Conservation (phyloP, 35 echinoderm and acorn worm species). For the Diadema setosum region DNA sequence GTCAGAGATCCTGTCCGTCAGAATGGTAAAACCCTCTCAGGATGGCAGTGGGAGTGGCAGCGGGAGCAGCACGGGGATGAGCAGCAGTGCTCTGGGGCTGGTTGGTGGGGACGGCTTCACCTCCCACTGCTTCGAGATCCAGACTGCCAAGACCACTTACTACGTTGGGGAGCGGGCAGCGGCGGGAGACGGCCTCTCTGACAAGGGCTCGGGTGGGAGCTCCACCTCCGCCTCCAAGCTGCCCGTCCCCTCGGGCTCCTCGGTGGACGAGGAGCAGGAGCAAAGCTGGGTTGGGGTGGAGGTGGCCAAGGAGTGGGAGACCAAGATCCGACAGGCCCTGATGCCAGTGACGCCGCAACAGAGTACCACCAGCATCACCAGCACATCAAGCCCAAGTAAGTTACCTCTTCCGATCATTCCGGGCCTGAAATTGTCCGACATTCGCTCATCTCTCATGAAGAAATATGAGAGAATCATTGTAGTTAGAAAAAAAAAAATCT, state of each 20-base stretch:
- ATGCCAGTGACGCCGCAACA: slow-evolving; percentile 97
- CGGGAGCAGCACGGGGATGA: background rate
- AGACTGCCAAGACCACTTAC: slow-evolving; percentile 79
- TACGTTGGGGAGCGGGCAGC: slow-evolving; percentile 79
- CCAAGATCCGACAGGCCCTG: slow-evolving; percentile 84
- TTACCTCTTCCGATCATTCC: too few species aligned
- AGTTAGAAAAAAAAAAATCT: too few species aligned
- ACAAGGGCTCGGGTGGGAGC: slow-evolving; percentile 17
- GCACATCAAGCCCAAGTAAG: slow-evolving; percentile 94
- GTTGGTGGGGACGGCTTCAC: background rate
- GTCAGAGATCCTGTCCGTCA: slow-evolving; percentile 83
- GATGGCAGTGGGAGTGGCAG: slow-evolving; percentile 26
- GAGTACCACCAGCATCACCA: slow-evolving; percentile 66
- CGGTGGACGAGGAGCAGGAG: slow-evolving; percentile 38
- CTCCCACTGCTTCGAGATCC: slow-evolving; percentile 92
- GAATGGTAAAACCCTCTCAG: slow-evolving; percentile 44
- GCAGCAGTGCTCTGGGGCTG: background rate
- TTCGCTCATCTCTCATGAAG: too few species aligned
- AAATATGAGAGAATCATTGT: too few species aligned
- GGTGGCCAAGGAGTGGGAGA: slow-evolving; percentile 83
- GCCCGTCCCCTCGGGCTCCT: background rate
- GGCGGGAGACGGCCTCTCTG: background rate
- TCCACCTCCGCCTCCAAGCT: background rate
- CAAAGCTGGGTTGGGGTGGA: slow-evolving; percentile 74
- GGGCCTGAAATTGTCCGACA: too few species aligned